These are phyloP conservation scores for Ganaspis brasiliensis DNA, from an alignment of 2,888 invertebrate species.

Conservation along the genomic window DNA sequence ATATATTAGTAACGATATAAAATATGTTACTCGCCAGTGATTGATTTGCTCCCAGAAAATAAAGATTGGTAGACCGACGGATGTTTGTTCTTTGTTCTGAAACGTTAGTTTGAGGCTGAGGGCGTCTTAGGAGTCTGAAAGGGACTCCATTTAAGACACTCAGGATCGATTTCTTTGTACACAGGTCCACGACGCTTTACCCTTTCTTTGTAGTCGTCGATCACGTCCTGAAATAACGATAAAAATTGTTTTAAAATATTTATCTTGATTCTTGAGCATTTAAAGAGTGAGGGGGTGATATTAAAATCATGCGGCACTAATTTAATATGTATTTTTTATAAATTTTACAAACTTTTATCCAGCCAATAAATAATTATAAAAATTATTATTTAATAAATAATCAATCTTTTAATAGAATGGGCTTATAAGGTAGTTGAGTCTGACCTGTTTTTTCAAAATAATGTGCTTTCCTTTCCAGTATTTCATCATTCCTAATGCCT, in stretches of 20 bases:
- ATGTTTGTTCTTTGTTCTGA: slow-evolving; percentile 46
- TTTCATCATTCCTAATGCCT: slow-evolving; percentile 98
- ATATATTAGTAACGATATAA: not conserved
- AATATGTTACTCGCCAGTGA: slow-evolving; percentile 1
- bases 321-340: too few relatives aligned
- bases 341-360: too few relatives aligned
- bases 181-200: slow-evolving; percentile 88
- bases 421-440: too few relatives aligned
- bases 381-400: too few relatives aligned
- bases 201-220: slow-evolving; percentile 95
- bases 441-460: slow-evolving; percentile 95
- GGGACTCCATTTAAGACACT: slow-evolving; percentile 94
- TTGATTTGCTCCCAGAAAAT: not conserved
- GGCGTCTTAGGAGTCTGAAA: slow-evolving; percentile 85
- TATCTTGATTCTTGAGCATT: not conserved
- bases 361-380: too few relatives aligned
- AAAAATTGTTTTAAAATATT: slow-evolving; percentile 52
- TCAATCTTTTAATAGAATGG: too few relatives aligned
- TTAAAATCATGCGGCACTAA: too few relatives aligned
- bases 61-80: not conserved
- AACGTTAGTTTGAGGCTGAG: slow-evolving; percentile 78
- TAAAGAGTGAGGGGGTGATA: too few relatives aligned
- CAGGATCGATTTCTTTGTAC: slow-evolving; percentile 93
- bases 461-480: slow-evolving; percentile 99
- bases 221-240: slow-evolving; percentile 87